Conservation (phyloP, 2,888 invertebrate species). For the Homarus gammarus region DNA sequence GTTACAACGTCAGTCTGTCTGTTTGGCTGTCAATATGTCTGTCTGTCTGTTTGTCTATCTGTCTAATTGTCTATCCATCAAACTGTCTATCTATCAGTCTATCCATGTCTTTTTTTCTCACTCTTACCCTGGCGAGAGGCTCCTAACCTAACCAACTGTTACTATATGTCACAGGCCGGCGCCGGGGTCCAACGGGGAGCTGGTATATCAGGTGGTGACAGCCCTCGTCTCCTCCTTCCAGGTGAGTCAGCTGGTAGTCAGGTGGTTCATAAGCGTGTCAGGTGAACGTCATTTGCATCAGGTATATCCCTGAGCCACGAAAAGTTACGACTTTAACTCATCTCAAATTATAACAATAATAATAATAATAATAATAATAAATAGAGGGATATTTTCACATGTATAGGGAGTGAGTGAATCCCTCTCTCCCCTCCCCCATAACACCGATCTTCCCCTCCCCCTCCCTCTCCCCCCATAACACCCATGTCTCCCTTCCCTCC, state of each 20-base stretch:
- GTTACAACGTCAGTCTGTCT: too few species aligned
- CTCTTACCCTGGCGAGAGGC: too few species aligned
- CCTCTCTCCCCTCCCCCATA: background rate
- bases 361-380: too few species aligned
- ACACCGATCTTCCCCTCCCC: background rate
- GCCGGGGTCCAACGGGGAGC: slow-evolving; percentile 22
- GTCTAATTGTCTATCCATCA: background rate
- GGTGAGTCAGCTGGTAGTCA: slow-evolving; percentile 9
- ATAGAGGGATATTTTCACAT: too few species aligned
- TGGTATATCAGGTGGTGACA: slow-evolving; percentile 38
- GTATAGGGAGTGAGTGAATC: background rate
- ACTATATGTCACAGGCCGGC: slow-evolving; percentile 24
- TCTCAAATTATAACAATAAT: too few species aligned
- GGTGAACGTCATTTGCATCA: too few species aligned
- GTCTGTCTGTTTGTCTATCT: background rate
- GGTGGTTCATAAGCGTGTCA: background rate
- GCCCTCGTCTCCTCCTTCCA: slow-evolving; percentile 47
- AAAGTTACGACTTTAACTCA: too few species aligned
- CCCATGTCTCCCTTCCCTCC: too few species aligned
- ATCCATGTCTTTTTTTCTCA: too few species aligned
- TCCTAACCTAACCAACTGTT: background rate
- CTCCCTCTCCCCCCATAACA: too few species aligned
- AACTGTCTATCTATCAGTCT: background rate
- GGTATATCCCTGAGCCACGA: too few species aligned
- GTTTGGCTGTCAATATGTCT: background rate